Percentiles rank a stretch among this genome's conserved stretches.
Conservation (phyloP, 1,140 invertebrate genomes). For the Stegodyphus mimosarum region DNA sequence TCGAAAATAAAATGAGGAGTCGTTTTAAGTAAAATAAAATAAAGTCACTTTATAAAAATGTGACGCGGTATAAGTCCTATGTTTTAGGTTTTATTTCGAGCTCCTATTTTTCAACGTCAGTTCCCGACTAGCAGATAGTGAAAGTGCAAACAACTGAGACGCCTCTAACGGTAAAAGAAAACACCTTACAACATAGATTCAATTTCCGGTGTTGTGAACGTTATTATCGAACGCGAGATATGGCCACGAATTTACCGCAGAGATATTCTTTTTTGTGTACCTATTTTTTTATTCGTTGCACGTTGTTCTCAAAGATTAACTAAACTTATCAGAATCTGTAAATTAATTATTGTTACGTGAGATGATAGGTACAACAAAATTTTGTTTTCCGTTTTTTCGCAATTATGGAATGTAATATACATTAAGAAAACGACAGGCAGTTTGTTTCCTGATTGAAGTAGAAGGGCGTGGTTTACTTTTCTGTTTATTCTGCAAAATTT, state of each 20-base stretch:
- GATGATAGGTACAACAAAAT: conserved; percentile 1
- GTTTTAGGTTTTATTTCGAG: conserved; percentile 24
- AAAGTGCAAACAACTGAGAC: conserved; percentile 44
- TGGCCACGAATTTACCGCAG: conserved; percentile 40
- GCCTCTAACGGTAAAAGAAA: conserved; percentile 53
- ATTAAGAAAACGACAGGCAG: too few relatives aligned
- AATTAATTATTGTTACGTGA: conserved; percentile 43
- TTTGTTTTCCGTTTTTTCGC: not conserved
- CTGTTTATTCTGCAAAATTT: too few relatives aligned
- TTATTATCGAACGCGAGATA: conserved; percentile 55
- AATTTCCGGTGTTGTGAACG: conserved; percentile 47
- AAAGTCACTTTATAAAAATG: conserved; percentile 20
- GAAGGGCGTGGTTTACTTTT: too few relatives aligned
- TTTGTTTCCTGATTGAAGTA: too few relatives aligned
- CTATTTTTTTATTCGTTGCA: not conserved
- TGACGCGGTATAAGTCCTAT: conserved; percentile 2
- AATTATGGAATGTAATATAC: too few relatives aligned
- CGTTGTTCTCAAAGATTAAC: not conserved
- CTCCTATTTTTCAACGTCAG: conserved; percentile 53
- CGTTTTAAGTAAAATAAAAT: not conserved
- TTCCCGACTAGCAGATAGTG: conserved; percentile 44
- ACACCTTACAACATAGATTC: conserved; percentile 57
- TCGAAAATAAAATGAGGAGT: too few relatives aligned
- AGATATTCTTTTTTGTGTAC: conserved; percentile 27
- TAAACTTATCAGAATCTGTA: conserved; percentile 4